These are phyloP conservation scores for Ormyrus thymus DNA, from an alignment of 2,888 invertebrate species.

Conservation along the genomic window DNA sequence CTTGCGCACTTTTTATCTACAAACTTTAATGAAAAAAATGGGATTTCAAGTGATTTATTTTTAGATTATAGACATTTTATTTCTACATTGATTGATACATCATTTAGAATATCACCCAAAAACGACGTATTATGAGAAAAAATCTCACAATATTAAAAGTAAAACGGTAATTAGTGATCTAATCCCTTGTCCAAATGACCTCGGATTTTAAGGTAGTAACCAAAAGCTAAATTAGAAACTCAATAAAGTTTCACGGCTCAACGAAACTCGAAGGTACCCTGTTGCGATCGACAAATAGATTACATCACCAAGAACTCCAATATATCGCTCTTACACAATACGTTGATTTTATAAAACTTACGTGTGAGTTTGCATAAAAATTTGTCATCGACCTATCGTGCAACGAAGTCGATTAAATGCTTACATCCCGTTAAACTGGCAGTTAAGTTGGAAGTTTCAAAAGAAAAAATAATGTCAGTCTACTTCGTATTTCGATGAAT, in stretches of 20 bases:
- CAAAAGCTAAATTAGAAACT: neutral
- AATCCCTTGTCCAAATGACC: neutral
- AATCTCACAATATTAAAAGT: neutral
- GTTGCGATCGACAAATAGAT: constrained; percentile 4
- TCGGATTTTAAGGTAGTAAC: constrained; percentile 10
- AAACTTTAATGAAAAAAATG: no score
- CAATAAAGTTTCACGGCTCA: neutral
- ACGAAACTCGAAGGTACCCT: constrained; percentile 15
- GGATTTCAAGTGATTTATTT: neutral
- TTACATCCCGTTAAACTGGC: neutral
- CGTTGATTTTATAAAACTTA: constrained; percentile 28
- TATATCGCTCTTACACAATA: neutral
- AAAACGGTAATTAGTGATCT: neutral
- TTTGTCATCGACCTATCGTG: constrained; percentile 14
- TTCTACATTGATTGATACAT: constrained; percentile 39
- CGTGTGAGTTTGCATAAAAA: constrained; percentile 12
- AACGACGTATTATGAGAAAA: constrained; percentile 8
- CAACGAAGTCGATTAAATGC: constrained; percentile 23
- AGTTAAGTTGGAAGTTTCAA: neutral
- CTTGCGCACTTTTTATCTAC: no score
- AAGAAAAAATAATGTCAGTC: constrained; percentile 10
- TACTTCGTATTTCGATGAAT: neutral
- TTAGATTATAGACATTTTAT: constrained; percentile 40
- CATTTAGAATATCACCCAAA: constrained; percentile 23
- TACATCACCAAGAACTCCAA: constrained; percentile 10